Percentiles rank a stretch among this genome's conserved stretches.
Conservation (phyloP, 2,113 vertebrate genomes). For the Daboia siamensis region DNA sequence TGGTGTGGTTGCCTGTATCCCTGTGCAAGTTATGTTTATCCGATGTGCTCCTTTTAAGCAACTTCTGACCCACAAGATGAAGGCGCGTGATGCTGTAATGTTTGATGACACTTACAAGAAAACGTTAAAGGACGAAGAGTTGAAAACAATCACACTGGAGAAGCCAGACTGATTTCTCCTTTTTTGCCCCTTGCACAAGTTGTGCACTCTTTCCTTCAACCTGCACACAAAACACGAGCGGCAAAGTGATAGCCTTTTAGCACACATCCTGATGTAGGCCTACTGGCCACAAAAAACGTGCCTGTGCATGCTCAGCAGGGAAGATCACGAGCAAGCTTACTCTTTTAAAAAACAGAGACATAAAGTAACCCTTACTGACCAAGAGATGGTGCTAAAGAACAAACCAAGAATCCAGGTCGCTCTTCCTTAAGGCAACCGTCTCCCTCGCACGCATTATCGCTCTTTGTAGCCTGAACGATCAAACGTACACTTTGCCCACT, state of each 20-base stretch:
- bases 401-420: not conserved
- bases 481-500: not conserved
- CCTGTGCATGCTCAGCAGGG: not conserved
- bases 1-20: not conserved
- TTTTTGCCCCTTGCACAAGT: not conserved
- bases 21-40: not conserved
- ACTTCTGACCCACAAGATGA: not conserved
- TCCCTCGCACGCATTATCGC: fast-evolving
- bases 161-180: not conserved
- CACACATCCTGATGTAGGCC: not conserved
- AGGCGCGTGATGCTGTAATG: too few relatives aligned
- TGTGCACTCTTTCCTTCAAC: too few relatives aligned
- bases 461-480: not conserved
- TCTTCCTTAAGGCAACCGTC: fast-evolving
- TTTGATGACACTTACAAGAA: not conserved
- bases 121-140: not conserved
- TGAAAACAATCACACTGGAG: not conserved
- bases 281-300: not conserved
- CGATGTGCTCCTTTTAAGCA: not conserved
- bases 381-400: conserved; percentile 55
- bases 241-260: not conserved
- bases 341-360: not conserved
- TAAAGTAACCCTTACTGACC: not conserved
- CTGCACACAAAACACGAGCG: not conserved
- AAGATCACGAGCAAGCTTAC: not conserved